Percentiles rank a stretch among this genome's conserved stretches.
phyloP scores from a whole-genome alignment of 2,797 vertebrate genomes.

The Premnoplex brunnescens region DNA sequence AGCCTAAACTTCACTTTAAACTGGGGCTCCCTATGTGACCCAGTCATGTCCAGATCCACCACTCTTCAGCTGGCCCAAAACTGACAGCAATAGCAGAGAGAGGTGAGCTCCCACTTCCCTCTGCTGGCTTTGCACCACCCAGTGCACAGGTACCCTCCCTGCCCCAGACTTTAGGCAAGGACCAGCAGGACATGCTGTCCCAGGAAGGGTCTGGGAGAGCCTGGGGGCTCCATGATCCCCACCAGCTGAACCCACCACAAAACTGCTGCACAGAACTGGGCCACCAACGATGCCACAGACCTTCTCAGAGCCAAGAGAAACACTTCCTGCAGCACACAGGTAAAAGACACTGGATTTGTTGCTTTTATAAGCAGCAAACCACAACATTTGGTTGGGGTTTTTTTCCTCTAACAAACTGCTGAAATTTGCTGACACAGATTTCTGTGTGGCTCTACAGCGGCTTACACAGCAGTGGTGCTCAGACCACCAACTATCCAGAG shows the following conservation, averaged over 20 bases:
- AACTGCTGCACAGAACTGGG: neutral
- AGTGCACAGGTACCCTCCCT: fast-evolving
- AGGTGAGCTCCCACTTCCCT: neutral
- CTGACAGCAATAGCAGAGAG: neutral
- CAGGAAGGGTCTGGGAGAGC: neutral
- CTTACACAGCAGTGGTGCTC: neutral
- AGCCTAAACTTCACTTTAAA: neutral
- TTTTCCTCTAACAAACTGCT: neutral
- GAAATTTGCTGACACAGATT: neutral
- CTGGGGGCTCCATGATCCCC: fast-evolving
- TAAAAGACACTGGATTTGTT: neutral
- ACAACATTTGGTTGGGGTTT: neutral
- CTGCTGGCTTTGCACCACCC: neutral
- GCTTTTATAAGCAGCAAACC: neutral
- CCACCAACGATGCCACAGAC: fast-evolving
- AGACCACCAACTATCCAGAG: neutral
- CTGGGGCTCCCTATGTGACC: neutral
- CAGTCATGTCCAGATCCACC: neutral
- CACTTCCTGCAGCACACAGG: slow-evolving; percentile 7
- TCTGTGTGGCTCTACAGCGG: neutral
- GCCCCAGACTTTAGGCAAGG: neutral
- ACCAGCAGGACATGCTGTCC: fast-evolving
- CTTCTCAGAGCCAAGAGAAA: neutral
- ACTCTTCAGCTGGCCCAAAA: neutral
- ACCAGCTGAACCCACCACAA: fast-evolving